Conservation (phyloP, 2,797 vertebrate genomes). For the Pitangus sulphuratus region DNA sequence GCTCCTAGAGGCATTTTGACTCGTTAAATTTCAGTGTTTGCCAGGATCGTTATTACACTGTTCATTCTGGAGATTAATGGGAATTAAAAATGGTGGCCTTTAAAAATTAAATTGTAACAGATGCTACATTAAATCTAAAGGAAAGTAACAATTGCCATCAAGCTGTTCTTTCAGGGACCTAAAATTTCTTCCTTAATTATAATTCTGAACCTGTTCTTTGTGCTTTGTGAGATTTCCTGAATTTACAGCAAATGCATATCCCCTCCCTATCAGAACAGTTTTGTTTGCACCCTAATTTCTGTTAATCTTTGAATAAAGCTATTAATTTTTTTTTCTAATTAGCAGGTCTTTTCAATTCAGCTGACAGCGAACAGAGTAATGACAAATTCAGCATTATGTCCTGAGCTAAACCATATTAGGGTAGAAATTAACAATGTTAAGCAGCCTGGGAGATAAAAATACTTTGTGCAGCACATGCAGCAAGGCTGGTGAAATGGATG, state of each 20-base stretch:
- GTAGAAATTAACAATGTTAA: slow-evolving; percentile 23
- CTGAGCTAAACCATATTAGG: slow-evolving; percentile 20
- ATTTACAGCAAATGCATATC: neutral
- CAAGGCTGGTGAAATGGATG: neutral
- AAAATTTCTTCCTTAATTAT: slow-evolving; percentile 30
- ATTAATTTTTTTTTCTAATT: slow-evolving; percentile 46
- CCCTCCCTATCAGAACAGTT: neutral
- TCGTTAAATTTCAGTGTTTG: neutral
- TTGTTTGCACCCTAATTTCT: slow-evolving; percentile 46
- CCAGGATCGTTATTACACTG: neutral
- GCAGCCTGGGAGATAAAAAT: slow-evolving; percentile 51
- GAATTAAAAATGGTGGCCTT: slow-evolving; percentile 43
- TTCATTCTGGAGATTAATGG: slow-evolving; percentile 44
- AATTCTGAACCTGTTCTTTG: slow-evolving; percentile 9
- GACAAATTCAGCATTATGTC: slow-evolving; percentile 42
- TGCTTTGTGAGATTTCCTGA: slow-evolving; percentile 11
- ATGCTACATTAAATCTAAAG: neutral
- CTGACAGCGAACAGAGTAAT: slow-evolving; percentile 5
- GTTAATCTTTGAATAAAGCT: slow-evolving; percentile 45
- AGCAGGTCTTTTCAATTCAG: slow-evolving; percentile 30
- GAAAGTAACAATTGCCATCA: slow-evolving; percentile 29
- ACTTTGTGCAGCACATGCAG: slow-evolving; percentile 7
- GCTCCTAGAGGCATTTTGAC: slow-evolving; percentile 10
- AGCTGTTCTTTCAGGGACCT: slow-evolving; percentile 10
- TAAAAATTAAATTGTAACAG: slow-evolving; percentile 40